phyloP scores from a whole-genome alignment of 2,113 vertebrate species.

The Microcebus lehilahytsara region DNA sequence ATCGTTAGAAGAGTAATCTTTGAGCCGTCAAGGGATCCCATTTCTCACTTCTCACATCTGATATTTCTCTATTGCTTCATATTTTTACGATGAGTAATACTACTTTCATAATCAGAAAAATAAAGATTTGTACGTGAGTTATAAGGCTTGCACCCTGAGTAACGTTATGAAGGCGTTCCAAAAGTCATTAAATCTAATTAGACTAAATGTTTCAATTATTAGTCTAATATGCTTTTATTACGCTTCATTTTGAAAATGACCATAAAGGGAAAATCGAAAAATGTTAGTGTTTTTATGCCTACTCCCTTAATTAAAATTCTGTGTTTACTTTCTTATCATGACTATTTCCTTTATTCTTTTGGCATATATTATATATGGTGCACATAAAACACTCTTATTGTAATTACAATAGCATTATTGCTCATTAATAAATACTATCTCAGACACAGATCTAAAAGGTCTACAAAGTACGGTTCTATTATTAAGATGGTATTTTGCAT shows the following conservation, averaged over 20 bases:
- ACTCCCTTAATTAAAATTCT: constrained; percentile 25
- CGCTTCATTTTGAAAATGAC: constrained; percentile 28
- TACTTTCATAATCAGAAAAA: constrained; percentile 6
- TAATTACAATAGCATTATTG: not conserved
- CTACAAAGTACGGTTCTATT: not conserved
- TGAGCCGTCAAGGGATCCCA: not conserved
- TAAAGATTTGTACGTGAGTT: not conserved
- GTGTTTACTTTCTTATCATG: not conserved
- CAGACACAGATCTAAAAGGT: not conserved
- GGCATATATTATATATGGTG: not conserved
- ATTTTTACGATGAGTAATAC: not conserved
- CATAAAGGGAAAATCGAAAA: not conserved
- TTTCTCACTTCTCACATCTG: constrained; percentile 5
- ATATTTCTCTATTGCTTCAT: not conserved
- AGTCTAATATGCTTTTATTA: constrained; percentile 39
- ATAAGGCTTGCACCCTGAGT: constrained; percentile 9
- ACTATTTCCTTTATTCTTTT: not conserved
- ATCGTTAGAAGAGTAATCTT: constrained; percentile 1
- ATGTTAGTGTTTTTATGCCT: not conserved
- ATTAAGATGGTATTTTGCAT: not conserved
- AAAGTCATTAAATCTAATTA: constrained; percentile 55
- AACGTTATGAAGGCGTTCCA: constrained; percentile 35
- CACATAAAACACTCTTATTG: not conserved
- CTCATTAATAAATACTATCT: not conserved
- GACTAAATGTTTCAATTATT: constrained; percentile 56